A percentile compares a stretch with the other conserved stretches of the same genome.
Evolutionary conservation across 2,888 invertebrate species (phyloP).

Genomic region (Apoderus coryli): DNA sequence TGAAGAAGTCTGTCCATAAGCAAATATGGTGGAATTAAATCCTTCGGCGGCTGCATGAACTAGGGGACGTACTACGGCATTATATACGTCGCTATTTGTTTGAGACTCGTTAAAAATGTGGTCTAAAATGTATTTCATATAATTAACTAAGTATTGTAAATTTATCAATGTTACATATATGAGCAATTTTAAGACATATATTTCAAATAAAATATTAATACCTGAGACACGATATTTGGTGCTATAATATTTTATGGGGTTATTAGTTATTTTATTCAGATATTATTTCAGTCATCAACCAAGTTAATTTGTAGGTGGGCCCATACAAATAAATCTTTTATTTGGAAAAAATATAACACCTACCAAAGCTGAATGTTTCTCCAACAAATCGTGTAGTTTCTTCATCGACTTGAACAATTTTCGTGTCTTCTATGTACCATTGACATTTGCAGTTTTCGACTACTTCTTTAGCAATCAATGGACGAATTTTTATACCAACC

Average conservation of each 20-base stretch:
- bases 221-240: no score
- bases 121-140: constrained; percentile 42
- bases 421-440: constrained; percentile 47
- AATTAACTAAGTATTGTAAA: constrained; percentile 4
- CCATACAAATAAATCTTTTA: no score
- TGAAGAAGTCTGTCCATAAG: constrained; percentile 84
- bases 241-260: no score
- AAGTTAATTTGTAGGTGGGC: no score
- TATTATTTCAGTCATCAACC: no score
- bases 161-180: constrained; percentile 6
- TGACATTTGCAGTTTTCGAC: constrained; percentile 40
- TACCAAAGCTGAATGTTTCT: constrained; percentile 35
- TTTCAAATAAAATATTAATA: constrained; percentile 2
- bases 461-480: constrained; percentile 48
- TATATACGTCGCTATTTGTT: constrained; percentile 48
- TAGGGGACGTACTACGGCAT: constrained; percentile 53
- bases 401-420: constrained; percentile 41
- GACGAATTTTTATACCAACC: constrained; percentile 62
- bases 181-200: constrained; percentile 7
- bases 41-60: constrained; percentile 57
- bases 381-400: constrained; percentile 18
- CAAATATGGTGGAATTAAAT: constrained; percentile 78
- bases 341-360: no score
- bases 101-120: constrained; percentile 50
- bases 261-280: no score